These are phyloP conservation scores for Euura saliciscinereae DNA, from an alignment of 1,140 invertebrate species.

Conservation along the genomic window DNA sequence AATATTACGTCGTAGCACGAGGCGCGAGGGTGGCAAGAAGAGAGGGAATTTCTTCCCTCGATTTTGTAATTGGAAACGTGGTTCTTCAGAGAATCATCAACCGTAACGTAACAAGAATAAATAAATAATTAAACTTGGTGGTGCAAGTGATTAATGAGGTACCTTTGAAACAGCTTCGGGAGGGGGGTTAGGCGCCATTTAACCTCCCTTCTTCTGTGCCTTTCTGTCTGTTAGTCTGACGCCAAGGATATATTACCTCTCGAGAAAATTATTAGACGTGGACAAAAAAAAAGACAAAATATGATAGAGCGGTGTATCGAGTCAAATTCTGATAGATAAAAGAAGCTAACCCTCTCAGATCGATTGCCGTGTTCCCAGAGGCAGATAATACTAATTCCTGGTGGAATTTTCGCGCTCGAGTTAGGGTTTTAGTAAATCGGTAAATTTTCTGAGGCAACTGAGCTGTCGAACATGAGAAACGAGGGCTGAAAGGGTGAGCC, in stretches of 20 bases:
- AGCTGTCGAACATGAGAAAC: no score
- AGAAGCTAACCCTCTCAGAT: neutral
- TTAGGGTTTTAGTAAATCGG: neutral
- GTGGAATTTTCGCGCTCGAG: neutral
- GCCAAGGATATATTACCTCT: no score
- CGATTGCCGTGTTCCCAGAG: neutral
- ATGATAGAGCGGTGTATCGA: neutral
- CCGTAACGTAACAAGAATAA: neutral
- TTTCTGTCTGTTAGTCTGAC: neutral
- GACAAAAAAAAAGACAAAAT: neutral
- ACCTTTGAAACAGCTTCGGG: neutral
- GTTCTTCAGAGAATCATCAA: neutral
- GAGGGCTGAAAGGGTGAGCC: no score
- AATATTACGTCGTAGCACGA: neutral
- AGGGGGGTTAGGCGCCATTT: neutral
- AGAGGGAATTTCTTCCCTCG: neutral
- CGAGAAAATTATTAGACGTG: neutral
- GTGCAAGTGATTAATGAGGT: neutral
- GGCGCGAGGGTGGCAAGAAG: neutral
- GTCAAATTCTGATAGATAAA: neutral
- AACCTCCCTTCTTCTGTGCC: neutral
- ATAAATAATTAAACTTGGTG: conserved; percentile 5
- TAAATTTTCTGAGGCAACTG: neutral
- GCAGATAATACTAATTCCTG: neutral
- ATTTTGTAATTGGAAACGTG: conserved; percentile 4